Percentiles rank a stretch among this genome's conserved stretches.
phyloP scores from a whole-genome alignment of 2,888 invertebrate species.

The Dasypogon diadema region DNA sequence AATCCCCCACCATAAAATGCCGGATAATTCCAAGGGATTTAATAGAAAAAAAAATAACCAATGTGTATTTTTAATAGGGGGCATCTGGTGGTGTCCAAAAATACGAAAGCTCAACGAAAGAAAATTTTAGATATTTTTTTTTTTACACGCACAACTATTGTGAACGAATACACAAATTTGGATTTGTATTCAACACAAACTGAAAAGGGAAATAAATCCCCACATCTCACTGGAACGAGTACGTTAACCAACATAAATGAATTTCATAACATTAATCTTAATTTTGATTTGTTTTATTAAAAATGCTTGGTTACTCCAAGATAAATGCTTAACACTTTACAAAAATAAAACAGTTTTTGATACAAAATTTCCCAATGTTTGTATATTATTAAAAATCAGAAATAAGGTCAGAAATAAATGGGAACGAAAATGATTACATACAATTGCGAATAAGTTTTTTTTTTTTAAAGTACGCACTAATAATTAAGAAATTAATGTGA shows the following conservation, averaged over 20 bases:
- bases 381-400: constrained; percentile 45
- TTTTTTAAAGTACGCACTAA: constrained; percentile 43
- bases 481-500: constrained; percentile 44
- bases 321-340: constrained; percentile 57
- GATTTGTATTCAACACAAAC: too few relatives aligned
- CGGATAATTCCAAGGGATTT: too few relatives aligned
- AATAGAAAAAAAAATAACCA: too few relatives aligned
- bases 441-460: constrained; percentile 47
- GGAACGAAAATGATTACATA: constrained; percentile 37
- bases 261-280: background rate
- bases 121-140: too few relatives aligned
- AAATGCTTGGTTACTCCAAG: constrained; percentile 56
- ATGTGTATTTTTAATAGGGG: too few relatives aligned
- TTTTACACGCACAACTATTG: too few relatives aligned
- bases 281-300: constrained; percentile 54
- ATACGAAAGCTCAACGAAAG: too few relatives aligned
- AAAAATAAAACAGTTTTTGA: constrained; percentile 57
- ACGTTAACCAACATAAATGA: background rate
- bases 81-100: too few relatives aligned
- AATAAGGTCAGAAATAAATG: constrained; percentile 18
- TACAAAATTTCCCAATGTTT: constrained; percentile 56
- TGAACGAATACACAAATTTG: too few relatives aligned
- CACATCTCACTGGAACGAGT: too few relatives aligned
- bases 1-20: too few relatives aligned
- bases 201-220: too few relatives aligned